Conservation (phyloP, 1,140 invertebrate genomes). For the Stegodyphus dumicola region DNA sequence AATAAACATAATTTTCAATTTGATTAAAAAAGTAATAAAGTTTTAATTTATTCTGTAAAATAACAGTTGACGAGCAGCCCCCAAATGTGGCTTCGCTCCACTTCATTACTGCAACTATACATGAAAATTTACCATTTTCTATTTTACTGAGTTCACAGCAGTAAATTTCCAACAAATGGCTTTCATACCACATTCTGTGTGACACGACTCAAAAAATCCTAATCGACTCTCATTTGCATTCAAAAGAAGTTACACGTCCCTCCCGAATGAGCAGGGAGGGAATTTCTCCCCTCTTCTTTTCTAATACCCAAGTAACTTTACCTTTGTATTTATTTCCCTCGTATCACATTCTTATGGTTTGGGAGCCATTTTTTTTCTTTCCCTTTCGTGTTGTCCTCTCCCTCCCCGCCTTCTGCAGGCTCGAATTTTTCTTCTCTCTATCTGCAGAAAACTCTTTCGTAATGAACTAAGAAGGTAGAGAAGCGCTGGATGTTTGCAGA, state of each 20-base stretch:
- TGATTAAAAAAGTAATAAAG: no score
- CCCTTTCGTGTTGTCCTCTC: background rate
- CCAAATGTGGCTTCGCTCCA: no score
- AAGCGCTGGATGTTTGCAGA: constrained; percentile 9
- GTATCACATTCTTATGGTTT: constrained; percentile 18
- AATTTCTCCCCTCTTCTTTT: background rate
- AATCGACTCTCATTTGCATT: constrained; percentile 13
- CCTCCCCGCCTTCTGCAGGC: background rate
- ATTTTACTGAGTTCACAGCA: no score
- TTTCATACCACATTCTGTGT: background rate
- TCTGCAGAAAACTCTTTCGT: constrained; percentile 1
- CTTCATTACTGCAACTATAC: no score
- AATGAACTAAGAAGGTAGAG: constrained; percentile 13
- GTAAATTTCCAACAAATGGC: background rate
- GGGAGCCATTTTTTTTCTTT: background rate
- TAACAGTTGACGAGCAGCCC: no score
- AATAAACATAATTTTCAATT: no score
- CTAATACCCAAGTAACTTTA: constrained; percentile 22
- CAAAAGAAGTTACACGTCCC: constrained; percentile 28
- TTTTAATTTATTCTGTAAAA: no score
- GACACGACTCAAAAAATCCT: background rate
- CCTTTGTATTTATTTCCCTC: constrained; percentile 8
- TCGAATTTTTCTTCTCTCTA: constrained; percentile 5
- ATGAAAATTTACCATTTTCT: no score
- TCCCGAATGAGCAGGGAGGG: background rate